These are phyloP conservation scores for Cephus spinipes DNA, from an alignment of 2,888 invertebrate species.

Conservation along the genomic window DNA sequence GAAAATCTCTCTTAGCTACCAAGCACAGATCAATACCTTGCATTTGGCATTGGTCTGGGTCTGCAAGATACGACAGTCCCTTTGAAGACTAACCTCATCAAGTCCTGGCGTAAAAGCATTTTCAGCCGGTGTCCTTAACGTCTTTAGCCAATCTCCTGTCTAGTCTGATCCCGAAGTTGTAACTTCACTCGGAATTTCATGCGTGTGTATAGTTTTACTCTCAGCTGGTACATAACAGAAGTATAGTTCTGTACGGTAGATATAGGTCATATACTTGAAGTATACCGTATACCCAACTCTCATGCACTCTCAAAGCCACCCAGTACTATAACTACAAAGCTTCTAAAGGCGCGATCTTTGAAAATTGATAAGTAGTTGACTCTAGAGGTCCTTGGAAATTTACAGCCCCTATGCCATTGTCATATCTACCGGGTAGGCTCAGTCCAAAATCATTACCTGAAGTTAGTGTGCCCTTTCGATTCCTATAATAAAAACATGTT, in stretches of 20 bases:
- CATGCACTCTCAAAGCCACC: not conserved
- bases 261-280: not conserved
- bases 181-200: not conserved
- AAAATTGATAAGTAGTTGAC: not conserved
- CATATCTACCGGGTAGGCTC: not conserved
- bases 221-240: not conserved
- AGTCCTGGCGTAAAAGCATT: not conserved
- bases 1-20: not conserved
- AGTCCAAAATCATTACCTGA: not conserved
- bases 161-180: not conserved
- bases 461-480: not conserved
- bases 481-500: not conserved
- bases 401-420: not conserved
- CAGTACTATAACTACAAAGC: not conserved
- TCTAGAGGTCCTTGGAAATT: not conserved
- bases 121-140: not conserved
- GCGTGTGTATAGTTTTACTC: not conserved
- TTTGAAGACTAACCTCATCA: not conserved
- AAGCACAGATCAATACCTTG: not conserved
- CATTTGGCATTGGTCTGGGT: not conserved
- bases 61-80: not conserved
- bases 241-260: not conserved
- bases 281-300: not conserved
- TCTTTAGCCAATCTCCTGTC: not conserved
- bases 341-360: not conserved